phyloP scores from a whole-genome alignment of 1,140 invertebrate genomes.

The Liolophura sinensis region DNA sequence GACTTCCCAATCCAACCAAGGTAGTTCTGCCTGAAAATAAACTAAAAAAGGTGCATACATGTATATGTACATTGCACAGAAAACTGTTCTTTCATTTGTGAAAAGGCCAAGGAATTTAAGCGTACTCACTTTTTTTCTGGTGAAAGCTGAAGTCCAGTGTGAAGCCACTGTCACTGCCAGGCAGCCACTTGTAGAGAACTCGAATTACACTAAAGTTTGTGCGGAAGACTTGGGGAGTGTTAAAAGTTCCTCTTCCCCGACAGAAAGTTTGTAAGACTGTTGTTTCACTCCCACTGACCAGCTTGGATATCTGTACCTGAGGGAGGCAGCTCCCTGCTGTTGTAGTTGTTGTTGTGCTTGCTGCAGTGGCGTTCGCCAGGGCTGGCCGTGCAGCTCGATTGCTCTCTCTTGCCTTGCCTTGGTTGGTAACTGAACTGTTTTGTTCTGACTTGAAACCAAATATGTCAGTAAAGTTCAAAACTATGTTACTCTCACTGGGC shows the following conservation, averaged over 20 bases:
- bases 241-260: constrained; percentile 25
- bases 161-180: constrained; percentile 38
- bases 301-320: too few species aligned
- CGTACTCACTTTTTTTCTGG: constrained; percentile 31
- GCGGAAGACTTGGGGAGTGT: constrained; percentile 40
- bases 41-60: too few species aligned
- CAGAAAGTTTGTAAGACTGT: constrained; percentile 25
- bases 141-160: constrained; percentile 39
- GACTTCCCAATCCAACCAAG: too few species aligned
- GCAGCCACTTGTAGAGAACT: constrained; percentile 37
- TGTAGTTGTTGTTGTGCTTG: constrained; percentile 13
- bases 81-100: too few species aligned
- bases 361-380: constrained; percentile 7
- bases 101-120: too few species aligned
- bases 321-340: constrained; percentile 5
- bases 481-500: constrained; percentile 25
- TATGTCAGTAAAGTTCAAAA: constrained; percentile 39
- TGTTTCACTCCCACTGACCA: neutral
- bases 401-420: constrained; percentile 12
- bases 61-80: too few species aligned
- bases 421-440: constrained; percentile 20
- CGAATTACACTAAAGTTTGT: constrained; percentile 33
- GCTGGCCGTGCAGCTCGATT: neutral
- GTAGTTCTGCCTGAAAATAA: too few species aligned
- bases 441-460: constrained; percentile 30